These are phyloP conservation scores for Trichogramma evanescens DNA, from an alignment of 2,888 invertebrate species.

Conservation along the genomic window DNA sequence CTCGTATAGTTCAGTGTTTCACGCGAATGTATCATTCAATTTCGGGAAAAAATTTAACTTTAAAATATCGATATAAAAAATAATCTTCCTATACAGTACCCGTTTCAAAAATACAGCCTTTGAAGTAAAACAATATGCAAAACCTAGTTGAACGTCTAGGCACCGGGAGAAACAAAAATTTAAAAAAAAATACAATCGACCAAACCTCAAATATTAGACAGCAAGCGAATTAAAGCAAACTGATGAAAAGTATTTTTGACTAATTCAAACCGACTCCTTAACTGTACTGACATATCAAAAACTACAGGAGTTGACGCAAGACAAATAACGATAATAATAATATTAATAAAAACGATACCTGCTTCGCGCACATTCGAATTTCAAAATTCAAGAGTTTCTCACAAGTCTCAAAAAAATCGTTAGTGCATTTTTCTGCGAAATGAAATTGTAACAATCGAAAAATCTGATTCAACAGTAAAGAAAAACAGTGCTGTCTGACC, in stretches of 20 bases:
- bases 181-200: slow-evolving; percentile 5
- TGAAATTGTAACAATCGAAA: slow-evolving; percentile 1
- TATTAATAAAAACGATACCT: background rate
- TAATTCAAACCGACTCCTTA: slow-evolving; percentile 17
- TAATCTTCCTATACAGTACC: slow-evolving; percentile 3
- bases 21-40: slow-evolving; percentile 20
- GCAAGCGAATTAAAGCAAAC: too few relatives aligned
- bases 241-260: slow-evolving; percentile 18
- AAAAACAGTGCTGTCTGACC: slow-evolving; percentile 2
- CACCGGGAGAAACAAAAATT: background rate
- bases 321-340: background rate
- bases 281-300: slow-evolving; percentile 22
- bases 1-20: slow-evolving; percentile 20
- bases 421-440: slow-evolving; percentile 1
- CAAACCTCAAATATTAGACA: slow-evolving; percentile 17
- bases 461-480: background rate
- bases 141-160: too few relatives aligned
- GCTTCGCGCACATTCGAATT: background rate
- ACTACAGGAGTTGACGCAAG: slow-evolving; percentile 3
- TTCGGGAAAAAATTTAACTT: slow-evolving; percentile 19
- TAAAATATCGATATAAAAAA: slow-evolving; percentile 7
- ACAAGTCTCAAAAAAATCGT: slow-evolving; percentile 1
- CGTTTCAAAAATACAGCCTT: slow-evolving; percentile 18
- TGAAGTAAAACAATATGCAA: background rate
- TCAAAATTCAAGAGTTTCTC: slow-evolving; percentile 21